Evolutionary conservation across 1,140 invertebrate genomes (phyloP), one percentile per base, ranked within the genome.

Genomic region (Drosophila micromelanica): DNA sequence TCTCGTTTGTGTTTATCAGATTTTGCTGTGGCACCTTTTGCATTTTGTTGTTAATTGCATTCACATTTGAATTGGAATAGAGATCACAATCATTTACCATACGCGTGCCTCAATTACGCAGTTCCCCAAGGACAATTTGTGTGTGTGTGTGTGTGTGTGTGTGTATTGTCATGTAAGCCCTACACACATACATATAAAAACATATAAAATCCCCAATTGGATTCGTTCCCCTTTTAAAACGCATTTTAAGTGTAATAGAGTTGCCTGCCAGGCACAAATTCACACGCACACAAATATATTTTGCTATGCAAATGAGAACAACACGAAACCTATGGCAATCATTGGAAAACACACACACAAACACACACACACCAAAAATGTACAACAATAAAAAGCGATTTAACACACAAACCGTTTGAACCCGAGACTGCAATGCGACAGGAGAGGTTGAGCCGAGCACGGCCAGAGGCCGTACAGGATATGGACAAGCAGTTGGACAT

Each of bases 211-310:
- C 71, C 71, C 57, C 71, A 73, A 62, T 69, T 62, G 65, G 56
- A 30, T 61, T 73, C 55, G 65, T 45, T 69, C 43, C 54, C 51
- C 72, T 85, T 85, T 85, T 70, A 68, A 87, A 85, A 85, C 78
- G 73, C 82, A 85, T 87, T 85, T 87, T 86, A 86, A 86, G 81
- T 75, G 81, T 81, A 87, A 87, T 87, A 81, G 81, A 86, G 82
- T 87, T 87, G 82, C 74, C 65, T 81, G 78, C 69, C 74, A 62
- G 67, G 15, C 80, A 59, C 78, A 71, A 48, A 77, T 59, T 77
- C 61, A 81, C 67, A 81, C 61, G 52, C 59, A 56, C 17, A 46
- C 61, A 46, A 37, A 27, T 43, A 23, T 40, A 56, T 40, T 51
- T 59, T 61, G 60, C 51, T 63, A 85, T 85, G 81, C 78, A 85